Conservation (phyloP, 2,113 vertebrate genomes). For the Neoarius graeffei region DNA sequence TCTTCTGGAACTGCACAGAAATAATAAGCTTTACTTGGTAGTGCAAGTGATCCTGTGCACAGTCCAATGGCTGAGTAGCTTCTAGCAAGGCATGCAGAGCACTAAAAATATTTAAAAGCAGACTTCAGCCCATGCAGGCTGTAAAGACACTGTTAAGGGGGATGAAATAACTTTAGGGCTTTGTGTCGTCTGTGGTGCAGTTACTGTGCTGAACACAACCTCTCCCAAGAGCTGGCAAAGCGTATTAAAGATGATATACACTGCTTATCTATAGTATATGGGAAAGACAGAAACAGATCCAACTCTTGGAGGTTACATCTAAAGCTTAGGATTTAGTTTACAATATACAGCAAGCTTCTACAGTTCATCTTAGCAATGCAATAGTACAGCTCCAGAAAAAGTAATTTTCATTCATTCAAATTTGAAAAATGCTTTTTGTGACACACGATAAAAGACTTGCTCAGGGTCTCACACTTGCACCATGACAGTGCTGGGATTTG, state of each 20-base stretch:
- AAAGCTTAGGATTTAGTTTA: not conserved
- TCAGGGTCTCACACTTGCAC: not conserved
- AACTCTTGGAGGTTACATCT: not conserved
- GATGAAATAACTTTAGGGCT: slow-evolving; percentile 8
- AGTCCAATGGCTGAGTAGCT: slow-evolving; percentile 32
- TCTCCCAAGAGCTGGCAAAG: not conserved
- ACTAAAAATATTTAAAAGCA: slow-evolving; percentile 24
- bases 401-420: not conserved
- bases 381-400: not conserved
- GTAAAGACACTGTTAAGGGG: not conserved
- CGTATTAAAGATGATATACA: not conserved
- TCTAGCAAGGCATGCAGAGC: slow-evolving; percentile 16
- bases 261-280: not conserved
- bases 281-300: not conserved
- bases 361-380: not conserved
- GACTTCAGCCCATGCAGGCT: not conserved
- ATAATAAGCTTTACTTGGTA: slow-evolving; percentile 49
- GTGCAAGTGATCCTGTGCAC: slow-evolving; percentile 33
- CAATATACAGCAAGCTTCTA: not conserved
- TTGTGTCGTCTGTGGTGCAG: not conserved
- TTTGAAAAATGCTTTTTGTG: not conserved
- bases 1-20: slow-evolving; percentile 43
- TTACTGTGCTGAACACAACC: not conserved
- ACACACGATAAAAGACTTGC: not conserved
- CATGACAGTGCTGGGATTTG: not conserved